Evolutionary conservation across 2,888 invertebrate genomes (phyloP).

Genomic region (Heliconius charithonia): DNA sequence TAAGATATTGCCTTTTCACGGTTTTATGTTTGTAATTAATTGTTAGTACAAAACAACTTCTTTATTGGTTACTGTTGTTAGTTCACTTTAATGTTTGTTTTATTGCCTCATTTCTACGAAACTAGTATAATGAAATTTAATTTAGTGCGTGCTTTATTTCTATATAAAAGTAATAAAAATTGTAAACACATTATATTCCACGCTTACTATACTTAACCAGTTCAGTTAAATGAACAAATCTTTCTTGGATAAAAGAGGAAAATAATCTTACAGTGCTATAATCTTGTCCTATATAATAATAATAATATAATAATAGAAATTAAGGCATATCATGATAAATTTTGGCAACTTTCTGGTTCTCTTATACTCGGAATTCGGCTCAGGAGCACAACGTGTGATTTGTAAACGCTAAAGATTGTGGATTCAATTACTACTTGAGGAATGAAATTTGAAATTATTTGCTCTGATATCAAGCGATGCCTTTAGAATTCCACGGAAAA

Average conservation of each 20-base stretch:
- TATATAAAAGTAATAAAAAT: constrained; percentile 1
- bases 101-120: constrained; percentile 40
- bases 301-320: background rate
- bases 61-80: constrained; percentile 44
- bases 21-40: constrained; percentile 44
- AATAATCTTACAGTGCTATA: too few relatives aligned
- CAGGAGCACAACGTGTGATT: too few relatives aligned
- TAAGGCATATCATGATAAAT: background rate
- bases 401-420: too few relatives aligned
- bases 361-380: too few relatives aligned
- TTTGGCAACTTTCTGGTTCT: background rate
- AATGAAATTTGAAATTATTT: too few relatives aligned
- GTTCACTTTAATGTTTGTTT: constrained; percentile 41
- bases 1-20: constrained; percentile 43
- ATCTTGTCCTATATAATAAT: too few relatives aligned
- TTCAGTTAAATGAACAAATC: background rate
- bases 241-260: background rate
- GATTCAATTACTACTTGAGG: too few relatives aligned
- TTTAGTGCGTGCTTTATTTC: constrained; percentile 27
- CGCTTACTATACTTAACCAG: background rate
- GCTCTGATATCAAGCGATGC: too few relatives aligned
- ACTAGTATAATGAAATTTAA: constrained; percentile 27
- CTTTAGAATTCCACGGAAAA: too few relatives aligned
- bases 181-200: constrained; percentile 6
- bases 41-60: constrained; percentile 45